A percentile compares a stretch with the other conserved stretches of the same genome.
phyloP scores from a whole-genome alignment of 2,888 invertebrate genomes.

The Pyrocoelia pectoralis region DNA sequence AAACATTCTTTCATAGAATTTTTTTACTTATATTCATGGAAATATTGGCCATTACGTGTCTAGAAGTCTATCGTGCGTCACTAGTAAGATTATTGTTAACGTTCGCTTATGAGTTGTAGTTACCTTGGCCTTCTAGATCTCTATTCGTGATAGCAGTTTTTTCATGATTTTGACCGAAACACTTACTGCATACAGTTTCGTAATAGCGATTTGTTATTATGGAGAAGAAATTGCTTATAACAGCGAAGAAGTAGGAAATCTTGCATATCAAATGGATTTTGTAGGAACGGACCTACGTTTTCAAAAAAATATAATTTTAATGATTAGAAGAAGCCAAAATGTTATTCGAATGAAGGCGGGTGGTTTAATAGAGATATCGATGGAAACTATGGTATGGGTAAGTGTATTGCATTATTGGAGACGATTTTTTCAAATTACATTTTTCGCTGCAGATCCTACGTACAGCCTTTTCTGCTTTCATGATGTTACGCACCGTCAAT shows the following conservation, averaged over 20 bases:
- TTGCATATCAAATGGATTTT: background rate
- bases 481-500: slow-evolving; percentile 6
- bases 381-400: slow-evolving; percentile 8
- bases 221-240: slow-evolving; percentile 11
- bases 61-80: slow-evolving; percentile 3
- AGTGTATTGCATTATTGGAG: too few species aligned
- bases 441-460: slow-evolving; percentile 1
- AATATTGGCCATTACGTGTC: background rate
- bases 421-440: background rate
- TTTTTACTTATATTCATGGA: slow-evolving; percentile 9
- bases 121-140: background rate
- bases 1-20: slow-evolving; percentile 20
- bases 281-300: slow-evolving; percentile 10
- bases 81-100: background rate
- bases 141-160: background rate
- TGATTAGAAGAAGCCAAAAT: slow-evolving; percentile 8
- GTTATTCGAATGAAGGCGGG: slow-evolving; percentile 5
- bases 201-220: slow-evolving; percentile 2
- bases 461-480: slow-evolving; percentile 1
- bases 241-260: background rate
- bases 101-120: background rate
- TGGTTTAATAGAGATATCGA: background rate
- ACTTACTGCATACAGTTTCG: background rate
- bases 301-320: slow-evolving; percentile 11
- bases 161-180: background rate